Base-by-base conservation (phyloP, 2,113 vertebrate genomes). In the Rhombomys opimus region DNA sequence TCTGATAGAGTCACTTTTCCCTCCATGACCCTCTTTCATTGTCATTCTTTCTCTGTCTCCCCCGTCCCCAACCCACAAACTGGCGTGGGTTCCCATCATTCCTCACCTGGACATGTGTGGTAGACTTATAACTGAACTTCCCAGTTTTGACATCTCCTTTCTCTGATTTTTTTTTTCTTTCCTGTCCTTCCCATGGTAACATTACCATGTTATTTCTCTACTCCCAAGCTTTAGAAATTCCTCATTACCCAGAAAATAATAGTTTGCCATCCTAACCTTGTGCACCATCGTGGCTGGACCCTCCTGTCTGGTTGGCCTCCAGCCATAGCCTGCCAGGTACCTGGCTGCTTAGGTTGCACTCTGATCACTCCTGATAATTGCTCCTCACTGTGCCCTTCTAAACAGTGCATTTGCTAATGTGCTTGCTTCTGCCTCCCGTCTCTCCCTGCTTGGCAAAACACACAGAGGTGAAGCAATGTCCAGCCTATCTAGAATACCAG, bases 391-490 rank as follows among this genome's bases (percentile, higher is more conserved):
- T 80, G 35, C 59, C 20, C 30, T 81, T 41, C n/a, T 46, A 77
- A 50, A 65, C n/a, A 5, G 10, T 32, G 38, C 27, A 57, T 91
- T 85, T 76, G 68, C 65, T 81, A 23, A 0, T 27, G 9, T 7
- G 35, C 65, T 85, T 95, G 70, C 63, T 93, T 81, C 63, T 52
- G 14, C 32, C 59, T 59, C 41, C 70, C 20, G 1, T 73, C 52
- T 91, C 52, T 92, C 84, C 73, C 87, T 52, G 41, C 70, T 50
- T 87, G 30, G 23, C 46, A 77, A 46, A 96, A 76, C 8, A 77
- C 67, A 61, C 38, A 89, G 59, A 80, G 73, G 22, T 38, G n/a
- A 52, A 91, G 73, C 87, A 90, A 75, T 0, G 57, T 5, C 30
- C 32, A 38, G 57, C 0, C 0, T 10, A 35, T 78, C 7, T 86